Base-by-base conservation (phyloP, 1,140 invertebrate species). In the Odontomachus brunneus region DNA sequence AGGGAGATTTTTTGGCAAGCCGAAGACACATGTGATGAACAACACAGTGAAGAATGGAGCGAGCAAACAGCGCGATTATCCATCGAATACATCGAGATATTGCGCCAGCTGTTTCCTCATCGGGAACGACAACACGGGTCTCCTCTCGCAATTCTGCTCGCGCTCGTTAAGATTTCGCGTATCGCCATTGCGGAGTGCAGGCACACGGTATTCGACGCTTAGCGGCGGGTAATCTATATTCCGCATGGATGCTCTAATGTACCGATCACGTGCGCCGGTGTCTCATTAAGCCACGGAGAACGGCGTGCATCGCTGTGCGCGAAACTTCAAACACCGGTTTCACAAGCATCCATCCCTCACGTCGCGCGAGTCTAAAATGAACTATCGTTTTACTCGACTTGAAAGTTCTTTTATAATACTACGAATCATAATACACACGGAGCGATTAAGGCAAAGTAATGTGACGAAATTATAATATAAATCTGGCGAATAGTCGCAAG, bases 201-300 rank as follows among this genome's bases (percentile, higher is more conserved):
- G 55, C 44, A 53, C 82, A 22, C 44, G 57, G 49, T 57, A 83
- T 55, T 55, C 33, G 62, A 33, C 4, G 38, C 38, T 82, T 38
- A 72, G 29, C 81, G 49, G 63, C 48, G 57, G 48, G 33, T 67
- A 85, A 74, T 82, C 69, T 55, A 74, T 73, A 85, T 82, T 57
- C 38, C 62, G 15, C 29, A 83, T 55, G 24, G 44, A 66, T 73
- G 26, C 19, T 78, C 38, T 59, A 65, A 65, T 19, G 59, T 22
- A n/a, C 60, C 65, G 57, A 63, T 85, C 76, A 75, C 49, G 62
- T 67, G 53, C 55, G 19, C 24, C 26, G 5, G 22, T 24, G 26
- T 63, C 75, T 86, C 75, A 69, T 86, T 86, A 86, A 75, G 44
- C 22, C 53, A 62, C 14, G 44, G 76, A 75, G 84, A 62, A 63